These are phyloP conservation scores for Pollenia griseotomentosa DNA, from an alignment of 2,888 invertebrate species.

Conservation along the genomic window DNA sequence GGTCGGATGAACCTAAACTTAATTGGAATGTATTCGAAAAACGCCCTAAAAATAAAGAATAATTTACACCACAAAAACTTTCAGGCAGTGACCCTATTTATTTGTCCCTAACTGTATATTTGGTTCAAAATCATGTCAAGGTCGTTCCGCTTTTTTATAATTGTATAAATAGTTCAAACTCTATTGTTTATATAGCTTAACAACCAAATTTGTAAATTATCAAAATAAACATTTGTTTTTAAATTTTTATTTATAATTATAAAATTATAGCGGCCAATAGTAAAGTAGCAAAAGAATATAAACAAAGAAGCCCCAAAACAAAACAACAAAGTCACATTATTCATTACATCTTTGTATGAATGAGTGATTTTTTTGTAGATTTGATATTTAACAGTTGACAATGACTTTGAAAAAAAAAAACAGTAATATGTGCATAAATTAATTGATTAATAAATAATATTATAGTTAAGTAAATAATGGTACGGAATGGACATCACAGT, in stretches of 20 bases:
- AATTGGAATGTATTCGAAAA: too few species aligned
- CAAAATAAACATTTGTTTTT: neutral
- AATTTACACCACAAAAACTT: too few species aligned
- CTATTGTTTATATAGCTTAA: neutral
- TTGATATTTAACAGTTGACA: constrained; percentile 32
- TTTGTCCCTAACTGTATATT: constrained; percentile 1
- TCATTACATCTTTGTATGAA: too few species aligned
- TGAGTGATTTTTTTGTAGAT: neutral
- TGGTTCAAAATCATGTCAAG: constrained; percentile 53
- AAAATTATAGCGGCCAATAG: neutral
- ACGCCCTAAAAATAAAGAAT: too few species aligned
- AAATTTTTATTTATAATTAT: neutral
- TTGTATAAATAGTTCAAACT: neutral
- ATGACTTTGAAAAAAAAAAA: constrained; percentile 37
- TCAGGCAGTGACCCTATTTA: too few species aligned
- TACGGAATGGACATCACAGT: neutral
- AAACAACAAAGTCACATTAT: neutral
- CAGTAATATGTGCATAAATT: neutral
- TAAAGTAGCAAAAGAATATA: constrained; percentile 16
- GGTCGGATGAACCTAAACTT: too few species aligned
- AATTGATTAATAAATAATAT: neutral
- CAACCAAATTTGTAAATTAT: constrained; percentile 1
- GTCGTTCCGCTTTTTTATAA: constrained; percentile 34
- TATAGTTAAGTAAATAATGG: neutral
- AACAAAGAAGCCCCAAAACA: neutral